These are phyloP conservation scores for Xiphorhynchus elegans DNA, from an alignment of 2,113 vertebrate species.

Conservation along the genomic window DNA sequence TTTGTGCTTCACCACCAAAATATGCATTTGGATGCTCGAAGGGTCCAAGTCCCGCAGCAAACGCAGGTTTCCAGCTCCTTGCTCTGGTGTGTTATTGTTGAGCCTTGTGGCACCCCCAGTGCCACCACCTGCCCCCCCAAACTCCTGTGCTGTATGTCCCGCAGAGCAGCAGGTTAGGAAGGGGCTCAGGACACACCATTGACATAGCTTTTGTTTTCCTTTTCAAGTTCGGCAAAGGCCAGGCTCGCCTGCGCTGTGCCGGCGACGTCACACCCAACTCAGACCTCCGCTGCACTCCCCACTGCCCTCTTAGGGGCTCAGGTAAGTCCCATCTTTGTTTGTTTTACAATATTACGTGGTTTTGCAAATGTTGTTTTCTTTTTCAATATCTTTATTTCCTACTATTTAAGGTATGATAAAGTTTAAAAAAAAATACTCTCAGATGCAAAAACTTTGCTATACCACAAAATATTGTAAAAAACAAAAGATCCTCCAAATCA, in stretches of 20 bases:
- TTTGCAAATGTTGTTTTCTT: slow-evolving; percentile 63
- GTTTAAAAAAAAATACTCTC: neutral
- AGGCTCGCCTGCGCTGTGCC: slow-evolving; percentile 58
- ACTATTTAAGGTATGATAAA: neutral
- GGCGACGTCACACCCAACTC: slow-evolving; percentile 57
- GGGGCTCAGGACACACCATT: neutral
- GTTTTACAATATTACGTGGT: slow-evolving; percentile 75
- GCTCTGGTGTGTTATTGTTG: neutral
- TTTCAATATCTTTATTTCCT: slow-evolving; percentile 16
- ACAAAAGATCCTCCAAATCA: neutral
- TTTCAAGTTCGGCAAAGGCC: slow-evolving; percentile 63
- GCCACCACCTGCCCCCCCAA: neutral
- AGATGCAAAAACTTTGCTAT: slow-evolving; percentile 64
- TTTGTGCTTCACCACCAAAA: neutral
- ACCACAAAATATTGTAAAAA: slow-evolving; percentile 75
- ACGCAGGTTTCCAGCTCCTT: neutral
- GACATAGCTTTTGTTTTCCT: slow-evolving; percentile 67
- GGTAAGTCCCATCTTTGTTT: slow-evolving; percentile 67
- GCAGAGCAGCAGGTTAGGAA: neutral
- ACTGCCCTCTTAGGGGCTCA: slow-evolving; percentile 50
- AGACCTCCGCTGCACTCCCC: slow-evolving; percentile 46
- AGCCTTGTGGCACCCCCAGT: neutral
- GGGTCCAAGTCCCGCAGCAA: accelerated
- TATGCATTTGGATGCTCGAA: neutral
- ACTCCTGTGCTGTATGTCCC: slow-evolving; percentile 20